These are phyloP conservation scores for Tenthredo distinguenda DNA, from an alignment of 2,888 invertebrate genomes.

Conservation along the genomic window DNA sequence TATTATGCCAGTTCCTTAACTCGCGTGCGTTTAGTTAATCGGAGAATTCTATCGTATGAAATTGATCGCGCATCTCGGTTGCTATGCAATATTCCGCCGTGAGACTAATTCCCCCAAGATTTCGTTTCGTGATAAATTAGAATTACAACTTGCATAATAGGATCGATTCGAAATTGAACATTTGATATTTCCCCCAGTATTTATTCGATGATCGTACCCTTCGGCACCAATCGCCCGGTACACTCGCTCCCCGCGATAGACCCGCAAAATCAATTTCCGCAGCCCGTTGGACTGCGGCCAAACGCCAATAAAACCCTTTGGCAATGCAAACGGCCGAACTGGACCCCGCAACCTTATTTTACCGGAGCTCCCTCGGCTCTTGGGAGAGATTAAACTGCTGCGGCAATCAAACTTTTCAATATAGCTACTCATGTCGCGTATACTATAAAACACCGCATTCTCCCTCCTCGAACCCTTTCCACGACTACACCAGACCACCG, in stretches of 20 bases:
- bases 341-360: neutral
- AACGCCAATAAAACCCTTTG: slow-evolving; percentile 24
- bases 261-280: slow-evolving; percentile 65
- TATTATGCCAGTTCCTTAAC: slow-evolving; percentile 26
- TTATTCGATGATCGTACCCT: slow-evolving; percentile 25
- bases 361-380: neutral
- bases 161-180: neutral
- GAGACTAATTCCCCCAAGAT: neutral
- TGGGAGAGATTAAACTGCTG: slow-evolving; percentile 59
- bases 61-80: neutral
- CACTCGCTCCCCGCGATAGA: slow-evolving; percentile 33
- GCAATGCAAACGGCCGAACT: slow-evolving; percentile 33
- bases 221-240: neutral
- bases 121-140: neutral
- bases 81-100: neutral
- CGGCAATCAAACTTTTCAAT: slow-evolving; percentile 66
- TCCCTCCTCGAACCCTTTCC: neutral
- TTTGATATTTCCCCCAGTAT: neutral
- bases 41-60: slow-evolving; percentile 16
- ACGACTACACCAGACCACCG: neutral
- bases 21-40: slow-evolving; percentile 20
- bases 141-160: neutral
- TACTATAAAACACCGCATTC: slow-evolving; percentile 57
- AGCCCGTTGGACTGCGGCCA: slow-evolving; percentile 52
- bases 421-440: slow-evolving; percentile 61